Evolutionary conservation across 2,888 invertebrate genomes (phyloP).

Genomic region (Papilio elwesi): DNA sequence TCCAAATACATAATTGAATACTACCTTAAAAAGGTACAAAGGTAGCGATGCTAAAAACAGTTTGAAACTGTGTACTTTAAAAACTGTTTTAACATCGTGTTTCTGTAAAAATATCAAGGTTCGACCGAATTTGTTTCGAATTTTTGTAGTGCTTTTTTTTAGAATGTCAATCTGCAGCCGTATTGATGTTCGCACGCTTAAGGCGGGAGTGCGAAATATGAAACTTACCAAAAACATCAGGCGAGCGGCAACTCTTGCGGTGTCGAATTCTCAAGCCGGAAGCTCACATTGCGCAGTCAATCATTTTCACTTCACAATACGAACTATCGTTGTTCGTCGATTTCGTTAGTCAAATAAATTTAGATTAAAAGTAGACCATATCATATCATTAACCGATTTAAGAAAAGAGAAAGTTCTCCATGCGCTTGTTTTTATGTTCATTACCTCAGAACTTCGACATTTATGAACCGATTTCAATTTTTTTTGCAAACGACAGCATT

Average conservation of each 20-base stretch:
- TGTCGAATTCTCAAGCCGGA: constrained; percentile 50
- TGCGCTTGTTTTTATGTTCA: no score
- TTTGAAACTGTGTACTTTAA: no score
- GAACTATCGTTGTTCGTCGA: background rate
- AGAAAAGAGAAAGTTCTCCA: no score
- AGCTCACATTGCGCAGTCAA: constrained; percentile 23
- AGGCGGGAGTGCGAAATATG: constrained; percentile 60
- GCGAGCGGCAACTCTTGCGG: constrained; percentile 53
- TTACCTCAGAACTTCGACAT: no score
- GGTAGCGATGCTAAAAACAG: no score
- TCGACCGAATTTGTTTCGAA: background rate
- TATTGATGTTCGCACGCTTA: constrained; percentile 55
- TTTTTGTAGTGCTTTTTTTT: constrained; percentile 14
- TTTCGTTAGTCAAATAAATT: background rate
- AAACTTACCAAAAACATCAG: constrained; percentile 56
- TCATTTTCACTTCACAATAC: constrained; percentile 15
- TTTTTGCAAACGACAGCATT: no score
- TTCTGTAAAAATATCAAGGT: background rate
- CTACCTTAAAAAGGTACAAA: no score
- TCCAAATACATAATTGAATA: no score
- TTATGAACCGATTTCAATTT: no score
- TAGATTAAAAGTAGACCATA: no score
- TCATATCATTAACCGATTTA: no score
- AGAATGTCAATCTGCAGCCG: constrained; percentile 17
- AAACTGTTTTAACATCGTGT: background rate